Conservation (phyloP, 2,113 vertebrate species). For the Microcebus jonahi region DNA sequence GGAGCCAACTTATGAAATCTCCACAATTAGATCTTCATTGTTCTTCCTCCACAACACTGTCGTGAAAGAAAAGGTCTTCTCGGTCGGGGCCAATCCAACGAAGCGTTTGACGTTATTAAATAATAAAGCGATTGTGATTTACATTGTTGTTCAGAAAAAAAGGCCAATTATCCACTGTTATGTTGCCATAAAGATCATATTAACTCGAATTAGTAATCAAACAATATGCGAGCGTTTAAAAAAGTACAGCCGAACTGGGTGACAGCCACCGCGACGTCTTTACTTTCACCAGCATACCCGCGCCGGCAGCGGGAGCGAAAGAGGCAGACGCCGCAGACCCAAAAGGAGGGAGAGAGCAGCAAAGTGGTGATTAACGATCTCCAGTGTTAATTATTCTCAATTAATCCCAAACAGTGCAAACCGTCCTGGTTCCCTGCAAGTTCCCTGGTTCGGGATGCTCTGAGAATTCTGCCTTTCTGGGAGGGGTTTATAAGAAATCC, state of each 20-base stretch:
- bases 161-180: conserved; percentile 95
- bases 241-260: conserved; percentile 85
- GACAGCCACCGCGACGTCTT: conserved; percentile 83
- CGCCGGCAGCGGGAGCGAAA: conserved; percentile 72
- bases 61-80: conserved; percentile 90
- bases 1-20: conserved; percentile 92
- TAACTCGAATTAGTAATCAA: conserved; percentile 95
- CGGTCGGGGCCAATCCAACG: conserved; percentile 92
- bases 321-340: conserved; percentile 70
- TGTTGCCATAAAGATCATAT: conserved; percentile 96
- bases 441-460: conserved; percentile 62
- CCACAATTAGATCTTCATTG: conserved; percentile 92
- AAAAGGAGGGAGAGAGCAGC: conserved; percentile 53
- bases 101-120: conserved; percentile 98
- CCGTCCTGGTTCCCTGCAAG: conserved; percentile 47
- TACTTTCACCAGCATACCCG: conserved; percentile 83
- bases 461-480: conserved; percentile 68
- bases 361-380: conserved; percentile 76
- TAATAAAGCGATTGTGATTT: conserved; percentile 98
- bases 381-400: conserved; percentile 78
- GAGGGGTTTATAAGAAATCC: conserved; percentile 3
- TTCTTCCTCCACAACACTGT: conserved; percentile 89
- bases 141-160: conserved; percentile 93
- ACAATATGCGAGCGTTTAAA: conserved; percentile 90
- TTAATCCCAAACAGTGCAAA: conserved; percentile 81